A percentile compares a stretch with the other conserved stretches of the same genome.
Evolutionary conservation across 1,140 invertebrate genomes (phyloP).

Genomic region (Hypothenemus hampei): DNA sequence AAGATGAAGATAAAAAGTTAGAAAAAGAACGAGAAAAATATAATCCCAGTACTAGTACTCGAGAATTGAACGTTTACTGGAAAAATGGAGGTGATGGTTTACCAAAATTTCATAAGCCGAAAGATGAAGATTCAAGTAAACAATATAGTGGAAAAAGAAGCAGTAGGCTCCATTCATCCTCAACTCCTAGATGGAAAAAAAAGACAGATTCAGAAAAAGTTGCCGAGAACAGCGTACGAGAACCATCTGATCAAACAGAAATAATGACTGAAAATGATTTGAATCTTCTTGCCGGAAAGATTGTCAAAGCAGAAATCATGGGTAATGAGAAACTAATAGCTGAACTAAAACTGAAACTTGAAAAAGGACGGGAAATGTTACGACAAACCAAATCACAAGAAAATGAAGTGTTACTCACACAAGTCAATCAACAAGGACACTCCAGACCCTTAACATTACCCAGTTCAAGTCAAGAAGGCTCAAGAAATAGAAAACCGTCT

Average conservation of each 20-base stretch:
- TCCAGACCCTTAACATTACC: conserved; percentile 51
- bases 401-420: conserved; percentile 65
- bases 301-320: conserved; percentile 87
- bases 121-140: conserved; percentile 35
- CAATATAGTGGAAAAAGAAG: too few relatives aligned
- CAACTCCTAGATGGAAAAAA: too few relatives aligned
- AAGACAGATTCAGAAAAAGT: too few relatives aligned
- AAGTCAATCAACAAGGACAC: conserved; percentile 63
- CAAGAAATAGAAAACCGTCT: conserved; percentile 44
- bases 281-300: conserved; percentile 81
- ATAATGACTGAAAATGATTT: conserved; percentile 69
- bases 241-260: background rate
- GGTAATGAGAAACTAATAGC: conserved; percentile 66
- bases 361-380: conserved; percentile 58
- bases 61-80: conserved; percentile 91
- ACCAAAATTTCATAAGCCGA: conserved; percentile 57
- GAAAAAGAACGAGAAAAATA: conserved; percentile 51
- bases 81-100: conserved; percentile 81
- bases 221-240: background rate
- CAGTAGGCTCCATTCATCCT: too few relatives aligned
- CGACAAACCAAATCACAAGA: conserved; percentile 42
- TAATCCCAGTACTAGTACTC: conserved; percentile 64
- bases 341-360: conserved; percentile 70
- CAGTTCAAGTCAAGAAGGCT: conserved; percentile 37
- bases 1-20: conserved; percentile 32